Percentiles rank a stretch among this genome's conserved stretches.
These are phyloP conservation scores for Raja brachyura DNA, from an alignment of 2,113 vertebrate genomes.

Conservation along the genomic window DNA sequence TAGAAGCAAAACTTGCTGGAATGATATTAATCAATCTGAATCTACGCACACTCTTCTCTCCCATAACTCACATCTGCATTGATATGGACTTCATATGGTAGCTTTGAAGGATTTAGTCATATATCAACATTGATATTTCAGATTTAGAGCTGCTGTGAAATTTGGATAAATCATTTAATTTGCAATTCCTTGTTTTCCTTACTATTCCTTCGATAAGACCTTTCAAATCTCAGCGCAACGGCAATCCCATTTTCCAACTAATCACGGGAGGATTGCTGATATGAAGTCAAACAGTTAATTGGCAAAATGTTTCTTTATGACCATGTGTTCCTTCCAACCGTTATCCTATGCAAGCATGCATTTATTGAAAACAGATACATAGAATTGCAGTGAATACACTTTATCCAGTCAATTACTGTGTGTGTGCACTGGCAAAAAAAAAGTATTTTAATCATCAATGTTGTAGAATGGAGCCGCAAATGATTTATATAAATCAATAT, in stretches of 20 bases:
- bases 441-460: not conserved
- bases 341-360: not conserved
- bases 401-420: not conserved
- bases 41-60: not conserved
- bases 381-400: not conserved
- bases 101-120: not conserved
- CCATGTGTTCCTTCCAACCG: too few relatives aligned
- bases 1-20: not conserved
- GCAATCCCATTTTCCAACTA: not conserved
- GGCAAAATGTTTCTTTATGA: not conserved
- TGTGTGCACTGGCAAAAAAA: not conserved
- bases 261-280: not conserved
- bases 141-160: not conserved
- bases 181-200: not conserved
- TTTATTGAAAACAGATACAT: not conserved
- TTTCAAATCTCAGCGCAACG: not conserved
- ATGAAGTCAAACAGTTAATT: not conserved
- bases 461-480: not conserved
- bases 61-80: not conserved
- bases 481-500: conserved; percentile 18
- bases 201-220: too few relatives aligned
- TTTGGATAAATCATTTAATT: not conserved
- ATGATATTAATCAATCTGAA: too few relatives aligned
- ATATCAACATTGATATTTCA: not conserved
- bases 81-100: not conserved